Conservation (phyloP, 2,113 vertebrate species). For the Rhizomys pruinosus region DNA sequence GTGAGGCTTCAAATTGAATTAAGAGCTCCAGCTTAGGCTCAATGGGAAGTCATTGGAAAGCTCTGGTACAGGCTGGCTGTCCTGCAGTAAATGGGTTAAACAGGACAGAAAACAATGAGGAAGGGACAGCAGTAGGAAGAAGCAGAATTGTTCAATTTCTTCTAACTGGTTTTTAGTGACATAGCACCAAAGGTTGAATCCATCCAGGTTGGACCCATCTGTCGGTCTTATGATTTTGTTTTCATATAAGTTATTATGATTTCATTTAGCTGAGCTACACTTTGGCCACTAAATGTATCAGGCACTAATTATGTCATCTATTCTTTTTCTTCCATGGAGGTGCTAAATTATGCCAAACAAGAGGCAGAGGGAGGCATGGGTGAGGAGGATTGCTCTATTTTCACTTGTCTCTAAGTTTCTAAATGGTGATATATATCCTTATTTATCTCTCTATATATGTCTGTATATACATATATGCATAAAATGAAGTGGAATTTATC, state of each 20-base stretch:
- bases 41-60: background rate
- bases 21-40: background rate
- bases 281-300: constrained; percentile 11
- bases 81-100: background rate
- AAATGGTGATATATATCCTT: background rate
- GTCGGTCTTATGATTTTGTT: background rate
- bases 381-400: background rate
- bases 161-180: background rate
- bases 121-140: background rate
- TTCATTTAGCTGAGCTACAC: background rate
- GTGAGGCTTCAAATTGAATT: background rate
- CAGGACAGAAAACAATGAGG: background rate
- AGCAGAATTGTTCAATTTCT: background rate
- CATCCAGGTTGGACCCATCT: background rate
- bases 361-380: background rate
- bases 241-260: background rate
- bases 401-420: background rate
- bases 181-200: background rate
- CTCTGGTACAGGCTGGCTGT: background rate
- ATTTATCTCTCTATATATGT: background rate
- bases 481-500: background rate
- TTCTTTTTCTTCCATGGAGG: constrained; percentile 22
- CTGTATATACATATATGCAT: background rate
- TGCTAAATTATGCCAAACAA: background rate
- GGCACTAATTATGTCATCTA: background rate